phyloP scores from a whole-genome alignment of 2,113 vertebrate genomes.

The Myotis brandtii region DNA sequence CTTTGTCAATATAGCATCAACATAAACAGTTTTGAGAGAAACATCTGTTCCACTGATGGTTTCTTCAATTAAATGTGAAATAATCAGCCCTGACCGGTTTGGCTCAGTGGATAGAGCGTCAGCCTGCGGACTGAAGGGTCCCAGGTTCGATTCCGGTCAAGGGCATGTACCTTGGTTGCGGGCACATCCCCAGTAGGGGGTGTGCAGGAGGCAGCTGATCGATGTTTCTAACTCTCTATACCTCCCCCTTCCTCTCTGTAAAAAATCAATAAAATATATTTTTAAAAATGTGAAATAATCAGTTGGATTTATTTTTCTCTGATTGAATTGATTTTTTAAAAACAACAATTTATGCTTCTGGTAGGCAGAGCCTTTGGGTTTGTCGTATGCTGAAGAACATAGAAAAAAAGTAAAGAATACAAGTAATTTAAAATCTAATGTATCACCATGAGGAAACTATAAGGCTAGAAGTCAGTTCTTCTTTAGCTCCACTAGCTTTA shows the following conservation, averaged over 20 bases:
- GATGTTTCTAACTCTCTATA: too few species aligned
- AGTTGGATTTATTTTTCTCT: slow-evolving; percentile 14
- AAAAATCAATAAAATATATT: too few species aligned
- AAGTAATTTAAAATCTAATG: background rate
- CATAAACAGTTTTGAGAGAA: background rate
- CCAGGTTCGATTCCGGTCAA: too few species aligned
- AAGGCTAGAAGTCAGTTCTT: background rate
- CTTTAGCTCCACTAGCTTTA: background rate
- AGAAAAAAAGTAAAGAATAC: background rate
- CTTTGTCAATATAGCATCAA: background rate
- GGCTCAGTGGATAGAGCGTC: too few species aligned
- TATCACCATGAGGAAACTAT: background rate
- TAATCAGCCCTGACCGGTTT: background rate
- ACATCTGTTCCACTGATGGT: background rate
- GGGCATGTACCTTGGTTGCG: too few species aligned
- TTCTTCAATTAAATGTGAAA: background rate
- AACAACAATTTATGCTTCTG: background rate
- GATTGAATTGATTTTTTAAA: background rate
- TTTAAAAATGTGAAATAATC: background rate
- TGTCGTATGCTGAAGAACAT: background rate
- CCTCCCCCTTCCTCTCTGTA: too few species aligned
- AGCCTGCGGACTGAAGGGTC: too few species aligned
- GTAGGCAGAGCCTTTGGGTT: background rate
- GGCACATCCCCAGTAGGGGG: too few species aligned
- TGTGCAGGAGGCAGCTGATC: too few species aligned